phyloP scores from a whole-genome alignment of 2,113 vertebrate genomes.

The Urocolius indicus region DNA sequence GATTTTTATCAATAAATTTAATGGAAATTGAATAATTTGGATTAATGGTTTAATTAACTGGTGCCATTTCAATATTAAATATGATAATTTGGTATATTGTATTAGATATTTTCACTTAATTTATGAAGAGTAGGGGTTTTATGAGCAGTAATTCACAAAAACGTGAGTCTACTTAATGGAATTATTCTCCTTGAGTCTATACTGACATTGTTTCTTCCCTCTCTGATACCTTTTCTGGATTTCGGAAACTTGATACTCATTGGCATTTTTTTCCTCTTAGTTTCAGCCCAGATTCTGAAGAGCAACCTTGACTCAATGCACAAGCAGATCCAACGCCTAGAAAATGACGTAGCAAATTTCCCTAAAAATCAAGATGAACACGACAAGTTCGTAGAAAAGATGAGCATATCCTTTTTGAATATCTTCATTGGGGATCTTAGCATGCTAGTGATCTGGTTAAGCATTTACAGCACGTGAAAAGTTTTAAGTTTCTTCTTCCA shows the following conservation, averaged over 20 bases:
- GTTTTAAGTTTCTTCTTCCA: not conserved
- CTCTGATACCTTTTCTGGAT: not conserved
- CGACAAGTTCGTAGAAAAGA: constrained; percentile 98
- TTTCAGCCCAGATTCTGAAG: constrained; percentile 94
- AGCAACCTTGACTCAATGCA: constrained; percentile 90
- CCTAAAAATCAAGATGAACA: constrained; percentile 84
- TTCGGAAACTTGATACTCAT: not conserved
- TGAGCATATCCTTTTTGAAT: constrained; percentile 94
- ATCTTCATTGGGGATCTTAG: not conserved
- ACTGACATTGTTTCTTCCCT: not conserved
- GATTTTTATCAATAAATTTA: constrained; percentile 83
- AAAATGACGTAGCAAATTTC: constrained; percentile 90
- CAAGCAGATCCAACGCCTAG: constrained; percentile 87
- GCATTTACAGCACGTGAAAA: not conserved
- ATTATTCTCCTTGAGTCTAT: constrained; percentile 54
- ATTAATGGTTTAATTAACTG: constrained; percentile 78
- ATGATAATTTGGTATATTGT: constrained; percentile 78
- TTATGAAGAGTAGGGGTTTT: constrained; percentile 69
- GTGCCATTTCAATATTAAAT: constrained; percentile 79
- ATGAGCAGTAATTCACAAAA: constrained; percentile 74
- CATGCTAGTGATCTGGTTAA: not conserved
- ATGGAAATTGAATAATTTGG: constrained; percentile 78
- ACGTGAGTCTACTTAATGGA: constrained; percentile 65
- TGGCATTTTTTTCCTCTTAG: constrained; percentile 67
- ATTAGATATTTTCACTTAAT: constrained; percentile 72